A percentile compares a stretch with the other conserved stretches of the same genome.
Conservation (phyloP, 23 tunicate species). For the Pegea sp. region DNA sequence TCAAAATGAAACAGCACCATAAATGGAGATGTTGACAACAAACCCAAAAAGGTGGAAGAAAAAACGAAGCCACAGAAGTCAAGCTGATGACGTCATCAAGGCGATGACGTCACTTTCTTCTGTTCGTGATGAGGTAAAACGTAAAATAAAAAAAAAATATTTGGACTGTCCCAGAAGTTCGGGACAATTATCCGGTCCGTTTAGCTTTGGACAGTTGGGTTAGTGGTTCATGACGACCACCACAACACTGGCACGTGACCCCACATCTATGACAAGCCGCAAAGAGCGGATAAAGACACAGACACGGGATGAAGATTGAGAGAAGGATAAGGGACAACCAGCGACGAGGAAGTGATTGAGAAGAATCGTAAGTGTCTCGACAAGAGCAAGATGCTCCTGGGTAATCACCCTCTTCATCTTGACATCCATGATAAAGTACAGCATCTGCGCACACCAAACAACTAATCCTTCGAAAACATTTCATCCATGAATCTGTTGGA, state of each 20-base stretch:
- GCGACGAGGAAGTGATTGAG: slow-evolving; percentile 6
- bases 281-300: slow-evolving; percentile 61
- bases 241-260: slow-evolving; percentile 44
- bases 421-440: slow-evolving; percentile 24
- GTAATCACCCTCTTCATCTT: slow-evolving; percentile 35
- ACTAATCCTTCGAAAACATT: slow-evolving; percentile 9
- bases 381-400: slow-evolving; percentile 44
- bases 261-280: slow-evolving; percentile 57
- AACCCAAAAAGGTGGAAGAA: no score
- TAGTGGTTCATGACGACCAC: slow-evolving; percentile 56
- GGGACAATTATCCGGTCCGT: no score
- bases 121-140: no score
- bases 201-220: no score
- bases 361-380: slow-evolving; percentile 1
- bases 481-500: slow-evolving; percentile 31
- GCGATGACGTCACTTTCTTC: no score
- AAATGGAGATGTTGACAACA: no score
- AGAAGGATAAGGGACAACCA: slow-evolving; percentile 36
- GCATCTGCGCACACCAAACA: slow-evolving; percentile 31
- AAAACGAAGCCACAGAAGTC: no score
- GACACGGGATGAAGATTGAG: slow-evolving; percentile 43
- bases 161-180: no score
- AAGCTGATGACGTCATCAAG: no score
- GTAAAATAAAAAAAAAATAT: no score
- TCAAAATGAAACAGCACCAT: no score